A percentile compares a stretch with the other conserved stretches of the same genome.
phyloP scores from a whole-genome alignment of 2,797 vertebrate species.

The Chrysocyon brachyurus region DNA sequence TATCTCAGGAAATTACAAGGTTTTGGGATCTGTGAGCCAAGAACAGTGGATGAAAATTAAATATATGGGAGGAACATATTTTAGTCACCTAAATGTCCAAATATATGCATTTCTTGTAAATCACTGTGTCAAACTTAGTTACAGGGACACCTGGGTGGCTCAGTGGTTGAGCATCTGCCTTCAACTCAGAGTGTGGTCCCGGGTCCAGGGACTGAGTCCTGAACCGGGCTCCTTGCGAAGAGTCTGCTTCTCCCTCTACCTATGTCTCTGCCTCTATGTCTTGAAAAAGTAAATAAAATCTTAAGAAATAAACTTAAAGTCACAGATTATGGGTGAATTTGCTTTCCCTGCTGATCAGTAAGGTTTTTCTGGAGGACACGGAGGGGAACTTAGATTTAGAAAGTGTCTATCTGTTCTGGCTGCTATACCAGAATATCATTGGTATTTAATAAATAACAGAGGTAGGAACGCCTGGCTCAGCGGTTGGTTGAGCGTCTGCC shows the following conservation, averaged over 20 bases:
- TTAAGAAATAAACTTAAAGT: not conserved
- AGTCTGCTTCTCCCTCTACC: too few relatives aligned
- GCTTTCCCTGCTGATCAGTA: not conserved
- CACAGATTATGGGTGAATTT: not conserved
- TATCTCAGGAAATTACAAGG: not conserved
- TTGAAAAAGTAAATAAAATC: too few relatives aligned
- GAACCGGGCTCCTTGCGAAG: too few relatives aligned
- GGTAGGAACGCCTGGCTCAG: too few relatives aligned
- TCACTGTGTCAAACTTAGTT: not conserved
- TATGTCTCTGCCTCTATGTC: too few relatives aligned
- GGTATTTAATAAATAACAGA: not conserved
- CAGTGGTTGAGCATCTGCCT: too few relatives aligned
- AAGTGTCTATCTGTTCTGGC: not conserved
- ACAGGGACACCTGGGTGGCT: not conserved
- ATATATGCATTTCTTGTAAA: not conserved
- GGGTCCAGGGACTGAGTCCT: too few relatives aligned
- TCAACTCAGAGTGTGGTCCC: too few relatives aligned
- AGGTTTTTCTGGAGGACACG: not conserved
- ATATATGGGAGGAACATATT: not conserved
- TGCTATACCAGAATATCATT: not conserved
- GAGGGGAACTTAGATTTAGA: not conserved
- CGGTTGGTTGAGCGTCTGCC: too few relatives aligned
- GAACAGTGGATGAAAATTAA: not conserved
- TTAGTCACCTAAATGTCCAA: not conserved
- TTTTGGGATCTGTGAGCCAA: not conserved